phyloP scores from a whole-genome alignment of 2,888 invertebrate species.

The Hyposoter dolosus region DNA sequence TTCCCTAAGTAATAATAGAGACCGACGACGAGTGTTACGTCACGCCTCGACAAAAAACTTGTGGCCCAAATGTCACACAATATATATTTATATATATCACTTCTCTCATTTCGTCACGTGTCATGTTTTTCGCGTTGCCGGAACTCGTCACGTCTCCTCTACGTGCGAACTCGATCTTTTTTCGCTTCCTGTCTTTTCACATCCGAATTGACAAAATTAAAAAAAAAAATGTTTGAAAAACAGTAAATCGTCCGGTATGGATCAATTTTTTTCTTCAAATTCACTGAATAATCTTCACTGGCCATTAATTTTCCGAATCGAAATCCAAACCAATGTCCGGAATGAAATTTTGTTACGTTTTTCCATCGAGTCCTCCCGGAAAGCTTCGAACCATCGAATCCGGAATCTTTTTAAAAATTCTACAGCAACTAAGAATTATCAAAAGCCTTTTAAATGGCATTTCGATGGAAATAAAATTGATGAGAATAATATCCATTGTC shows the following conservation, averaged over 20 bases:
- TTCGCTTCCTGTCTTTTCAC: constrained; percentile 25
- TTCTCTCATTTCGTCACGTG: constrained; percentile 3
- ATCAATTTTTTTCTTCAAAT: neutral
- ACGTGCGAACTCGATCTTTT: constrained; percentile 39
- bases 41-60: constrained; percentile 48
- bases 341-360: too few relatives aligned
- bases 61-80: constrained; percentile 29
- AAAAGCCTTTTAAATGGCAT: neutral
- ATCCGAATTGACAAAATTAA: neutral
- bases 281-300: neutral
- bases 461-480: neutral
- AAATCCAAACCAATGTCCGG: too few relatives aligned
- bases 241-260: neutral
- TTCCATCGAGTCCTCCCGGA: too few relatives aligned
- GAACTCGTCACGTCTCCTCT: constrained; percentile 52
- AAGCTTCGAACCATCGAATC: neutral
- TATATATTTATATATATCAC: constrained; percentile 29
- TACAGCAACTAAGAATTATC: too few relatives aligned
- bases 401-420: too few relatives aligned
- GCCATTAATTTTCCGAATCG: too few relatives aligned
- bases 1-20: constrained; percentile 72
- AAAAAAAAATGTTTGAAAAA: neutral
- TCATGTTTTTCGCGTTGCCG: constrained; percentile 48
- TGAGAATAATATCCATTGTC: neutral
- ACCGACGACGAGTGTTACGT: constrained; percentile 61